A percentile compares a stretch with the other conserved stretches of the same genome.
These are phyloP conservation scores for Numida meleagris DNA, from an alignment of 2,113 vertebrate species.

Conservation along the genomic window DNA sequence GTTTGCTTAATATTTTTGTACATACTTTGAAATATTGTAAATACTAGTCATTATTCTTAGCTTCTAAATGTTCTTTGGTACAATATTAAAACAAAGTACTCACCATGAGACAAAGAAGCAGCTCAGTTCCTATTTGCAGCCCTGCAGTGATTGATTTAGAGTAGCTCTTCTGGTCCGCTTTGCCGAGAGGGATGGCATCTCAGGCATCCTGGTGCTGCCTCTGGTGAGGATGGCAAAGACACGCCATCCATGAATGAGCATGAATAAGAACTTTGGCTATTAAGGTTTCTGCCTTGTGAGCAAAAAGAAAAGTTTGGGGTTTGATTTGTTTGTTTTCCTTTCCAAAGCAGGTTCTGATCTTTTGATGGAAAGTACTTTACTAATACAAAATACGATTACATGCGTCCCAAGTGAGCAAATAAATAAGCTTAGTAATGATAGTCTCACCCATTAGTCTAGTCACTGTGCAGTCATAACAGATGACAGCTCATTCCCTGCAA, in stretches of 20 bases:
- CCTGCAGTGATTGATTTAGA: background rate
- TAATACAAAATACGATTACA: background rate
- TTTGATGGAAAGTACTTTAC: background rate
- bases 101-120: background rate
- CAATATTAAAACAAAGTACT: background rate
- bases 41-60: background rate
- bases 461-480: background rate
- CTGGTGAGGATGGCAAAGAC: background rate
- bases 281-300: background rate
- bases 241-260: rapidly evolving
- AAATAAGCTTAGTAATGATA: conserved; percentile 26
- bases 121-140: background rate
- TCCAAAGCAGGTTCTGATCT: background rate
- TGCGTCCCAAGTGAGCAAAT: background rate
- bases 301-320: background rate
- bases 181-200: rapidly evolving
- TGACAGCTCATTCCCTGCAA: background rate
- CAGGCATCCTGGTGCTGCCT: rapidly evolving
- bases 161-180: background rate
- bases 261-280: background rate
- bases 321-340: conserved; percentile 7
- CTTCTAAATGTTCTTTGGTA: background rate
- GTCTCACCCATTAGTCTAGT: background rate
- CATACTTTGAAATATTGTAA: background rate
- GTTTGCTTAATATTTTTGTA: background rate